Evolutionary conservation across 35 echinoderm and acorn worm genomes (phyloP).

Genomic region (Anneissia japonica): DNA sequence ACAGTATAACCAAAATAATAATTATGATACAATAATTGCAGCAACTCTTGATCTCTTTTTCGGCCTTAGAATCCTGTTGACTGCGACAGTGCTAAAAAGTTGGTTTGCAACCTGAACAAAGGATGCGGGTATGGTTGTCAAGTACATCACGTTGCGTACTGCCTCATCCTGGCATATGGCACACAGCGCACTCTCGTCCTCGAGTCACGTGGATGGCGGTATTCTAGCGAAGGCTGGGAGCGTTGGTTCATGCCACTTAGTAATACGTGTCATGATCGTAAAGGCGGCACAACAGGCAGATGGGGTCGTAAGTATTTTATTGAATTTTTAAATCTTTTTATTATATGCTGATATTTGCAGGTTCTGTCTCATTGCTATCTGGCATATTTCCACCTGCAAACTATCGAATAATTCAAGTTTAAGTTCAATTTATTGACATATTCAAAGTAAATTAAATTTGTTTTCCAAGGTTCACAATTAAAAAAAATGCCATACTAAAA

Average conservation of each 20-base stretch:
- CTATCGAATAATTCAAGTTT: too few species aligned
- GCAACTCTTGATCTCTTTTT: not conserved
- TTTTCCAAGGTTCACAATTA: too few species aligned
- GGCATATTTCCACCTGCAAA: too few species aligned
- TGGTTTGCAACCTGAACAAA: constrained; percentile 91
- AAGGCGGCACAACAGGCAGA: constrained; percentile 40
- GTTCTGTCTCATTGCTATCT: too few species aligned
- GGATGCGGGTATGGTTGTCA: constrained; percentile 96
- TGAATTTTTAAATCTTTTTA: too few species aligned
- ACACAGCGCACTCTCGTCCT: constrained; percentile 81
- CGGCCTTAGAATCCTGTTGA: constrained; percentile 80
- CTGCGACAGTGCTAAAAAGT: constrained; percentile 81
- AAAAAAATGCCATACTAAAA: too few species aligned
- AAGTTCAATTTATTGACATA: too few species aligned
- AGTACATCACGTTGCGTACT: constrained; percentile 88
- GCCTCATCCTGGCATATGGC: constrained; percentile 89
- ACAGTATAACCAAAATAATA: too few species aligned
- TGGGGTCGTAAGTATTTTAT: constrained; percentile 65
- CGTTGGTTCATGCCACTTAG: constrained; percentile 88
- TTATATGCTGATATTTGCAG: too few species aligned
- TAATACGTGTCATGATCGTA: constrained; percentile 56
- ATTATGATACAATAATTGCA: not conserved
- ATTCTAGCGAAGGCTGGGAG: constrained; percentile 90
- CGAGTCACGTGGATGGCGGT: constrained; percentile 86
- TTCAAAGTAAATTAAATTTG: too few species aligned